phyloP scores from a whole-genome alignment of 2,797 vertebrate genomes.

The Sebastes matsubarae region DNA sequence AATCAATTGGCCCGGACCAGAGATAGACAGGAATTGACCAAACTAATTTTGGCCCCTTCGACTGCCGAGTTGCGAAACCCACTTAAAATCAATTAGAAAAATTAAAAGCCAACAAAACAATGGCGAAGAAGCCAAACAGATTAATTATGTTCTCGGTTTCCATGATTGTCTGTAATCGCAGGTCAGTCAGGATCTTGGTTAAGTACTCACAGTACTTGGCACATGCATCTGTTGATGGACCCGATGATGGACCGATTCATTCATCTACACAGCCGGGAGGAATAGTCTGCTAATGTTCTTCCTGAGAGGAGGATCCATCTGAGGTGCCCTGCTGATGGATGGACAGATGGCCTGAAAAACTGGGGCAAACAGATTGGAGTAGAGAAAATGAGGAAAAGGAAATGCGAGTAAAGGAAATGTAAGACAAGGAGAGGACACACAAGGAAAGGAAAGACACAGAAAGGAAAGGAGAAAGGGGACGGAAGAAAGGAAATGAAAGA shows the following conservation, averaged over 20 bases:
- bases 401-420: not conserved
- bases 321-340: conserved; percentile 35
- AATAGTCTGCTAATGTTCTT: conserved; percentile 19
- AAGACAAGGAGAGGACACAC: not conserved
- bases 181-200: conserved; percentile 39
- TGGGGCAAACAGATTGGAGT: not conserved
- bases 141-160: conserved; percentile 61
- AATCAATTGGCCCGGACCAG: conserved; percentile 70
- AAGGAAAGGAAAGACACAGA: not conserved
- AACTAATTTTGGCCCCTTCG: conserved; percentile 53
- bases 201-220: conserved; percentile 46
- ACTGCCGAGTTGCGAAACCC: conserved; percentile 69
- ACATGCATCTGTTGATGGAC: conserved; percentile 35
- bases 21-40: conserved; percentile 62
- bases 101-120: conserved; percentile 53
- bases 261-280: conserved; percentile 12
- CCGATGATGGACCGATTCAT: conserved; percentile 44
- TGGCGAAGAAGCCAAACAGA: conserved; percentile 9
- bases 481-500: not conserved
- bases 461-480: not conserved
- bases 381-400: not conserved
- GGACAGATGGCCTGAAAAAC: conserved; percentile 31
- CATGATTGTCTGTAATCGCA: conserved; percentile 35
- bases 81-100: conserved; percentile 73
- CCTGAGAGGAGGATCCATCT: conserved; percentile 25